These are phyloP conservation scores for Champsocephalus esox DNA, from an alignment of 2,797 vertebrate species.

Conservation along the genomic window DNA sequence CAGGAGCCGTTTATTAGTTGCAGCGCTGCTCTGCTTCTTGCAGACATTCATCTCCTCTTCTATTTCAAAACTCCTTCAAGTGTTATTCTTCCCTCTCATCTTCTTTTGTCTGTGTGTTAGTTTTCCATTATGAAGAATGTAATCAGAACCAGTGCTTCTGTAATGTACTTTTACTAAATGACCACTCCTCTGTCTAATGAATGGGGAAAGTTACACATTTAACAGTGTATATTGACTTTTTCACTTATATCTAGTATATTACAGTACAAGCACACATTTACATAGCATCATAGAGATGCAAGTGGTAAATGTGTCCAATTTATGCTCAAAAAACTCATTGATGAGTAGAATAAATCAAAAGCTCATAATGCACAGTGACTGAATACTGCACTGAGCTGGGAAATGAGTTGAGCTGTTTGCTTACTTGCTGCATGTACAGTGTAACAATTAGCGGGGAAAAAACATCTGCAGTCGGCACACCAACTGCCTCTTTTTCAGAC, in stretches of 20 bases:
- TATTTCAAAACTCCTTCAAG: constrained; percentile 18
- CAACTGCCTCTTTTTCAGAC: constrained; percentile 34
- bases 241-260: neutral
- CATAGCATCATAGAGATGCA: constrained; percentile 11
- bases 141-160: neutral
- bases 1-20: constrained; percentile 24
- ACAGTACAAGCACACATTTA: constrained; percentile 1
- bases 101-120: neutral
- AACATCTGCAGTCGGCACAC: constrained; percentile 45
- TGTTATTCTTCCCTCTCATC: constrained; percentile 20
- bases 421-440: constrained; percentile 48
- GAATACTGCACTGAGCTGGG: constrained; percentile 52
- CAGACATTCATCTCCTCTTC: constrained; percentile 7
- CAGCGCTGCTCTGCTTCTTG: constrained; percentile 6
- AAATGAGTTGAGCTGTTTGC: constrained; percentile 55
- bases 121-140: neutral
- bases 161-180: constrained; percentile 8
- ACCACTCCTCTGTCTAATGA: neutral
- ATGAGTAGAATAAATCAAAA: constrained; percentile 70
- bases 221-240: neutral
- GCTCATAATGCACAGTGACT: constrained; percentile 61
- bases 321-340: constrained; percentile 51
- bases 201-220: neutral
- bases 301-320: constrained; percentile 61
- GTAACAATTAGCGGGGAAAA: constrained; percentile 55